Evolutionary conservation across 2,113 vertebrate genomes (phyloP).

Genomic region (Crotalus viridis): DNA sequence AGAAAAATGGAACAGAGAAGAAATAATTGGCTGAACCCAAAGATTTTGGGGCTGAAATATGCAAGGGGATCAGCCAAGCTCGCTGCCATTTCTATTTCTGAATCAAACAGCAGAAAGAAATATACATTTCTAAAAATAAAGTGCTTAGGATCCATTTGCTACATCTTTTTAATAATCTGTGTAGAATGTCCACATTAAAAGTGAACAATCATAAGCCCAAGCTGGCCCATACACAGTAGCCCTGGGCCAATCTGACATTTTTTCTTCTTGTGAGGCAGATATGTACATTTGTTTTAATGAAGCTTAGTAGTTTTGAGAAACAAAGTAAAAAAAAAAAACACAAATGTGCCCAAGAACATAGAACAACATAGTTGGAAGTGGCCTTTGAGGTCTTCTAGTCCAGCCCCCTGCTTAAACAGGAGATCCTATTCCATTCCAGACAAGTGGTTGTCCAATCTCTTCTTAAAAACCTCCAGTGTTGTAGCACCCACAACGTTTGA

Average conservation of each 20-base stretch:
- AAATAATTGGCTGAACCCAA: neutral
- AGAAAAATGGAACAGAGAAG: neutral
- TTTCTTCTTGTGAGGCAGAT: neutral
- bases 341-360: neutral
- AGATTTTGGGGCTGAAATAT: too few species aligned
- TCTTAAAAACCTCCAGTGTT: too few species aligned
- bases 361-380: neutral
- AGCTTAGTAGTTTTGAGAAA: neutral
- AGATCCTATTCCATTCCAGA: too few species aligned
- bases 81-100: neutral
- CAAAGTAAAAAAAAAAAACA: neutral
- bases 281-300: neutral
- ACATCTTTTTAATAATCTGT: neutral
- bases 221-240: neutral
- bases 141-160: neutral
- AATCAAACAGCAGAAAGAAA: neutral
- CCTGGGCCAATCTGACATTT: neutral
- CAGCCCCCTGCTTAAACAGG: too few species aligned
- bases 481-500: too few species aligned
- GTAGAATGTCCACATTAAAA: neutral
- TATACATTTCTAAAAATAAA: neutral
- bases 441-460: too few species aligned
- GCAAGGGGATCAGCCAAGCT: neutral
- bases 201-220: neutral
- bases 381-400: too few species aligned